phyloP scores from a whole-genome alignment of 2,113 vertebrate species.

The Lamprologus callipterus region DNA sequence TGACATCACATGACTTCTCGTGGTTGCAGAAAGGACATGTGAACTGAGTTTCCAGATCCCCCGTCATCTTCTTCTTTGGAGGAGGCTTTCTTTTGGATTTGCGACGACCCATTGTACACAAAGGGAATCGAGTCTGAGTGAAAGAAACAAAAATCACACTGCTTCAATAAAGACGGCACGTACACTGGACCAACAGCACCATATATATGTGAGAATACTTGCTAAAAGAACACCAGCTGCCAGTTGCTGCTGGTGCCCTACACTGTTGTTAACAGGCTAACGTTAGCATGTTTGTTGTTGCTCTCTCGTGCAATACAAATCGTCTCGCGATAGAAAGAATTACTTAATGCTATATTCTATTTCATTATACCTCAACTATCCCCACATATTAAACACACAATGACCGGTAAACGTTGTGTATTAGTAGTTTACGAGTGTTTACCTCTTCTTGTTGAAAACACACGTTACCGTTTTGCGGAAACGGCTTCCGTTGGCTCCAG shows the following conservation, averaged over 20 bases:
- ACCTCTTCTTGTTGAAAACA: constrained; percentile 13
- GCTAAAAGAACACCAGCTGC: background rate
- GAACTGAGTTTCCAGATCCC: constrained; percentile 87
- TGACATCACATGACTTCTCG: constrained; percentile 91
- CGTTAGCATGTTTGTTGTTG: constrained; percentile 44
- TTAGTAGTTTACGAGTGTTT: constrained; percentile 6
- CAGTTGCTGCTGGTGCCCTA: background rate
- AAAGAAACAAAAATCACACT: background rate
- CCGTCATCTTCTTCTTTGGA: constrained; percentile 90
- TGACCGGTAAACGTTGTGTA: too few species aligned
- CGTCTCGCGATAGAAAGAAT: background rate
- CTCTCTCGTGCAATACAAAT: background rate
- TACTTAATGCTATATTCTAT: background rate
- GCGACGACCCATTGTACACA: constrained; percentile 78
- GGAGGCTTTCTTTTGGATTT: constrained; percentile 91
- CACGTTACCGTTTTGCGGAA: background rate
- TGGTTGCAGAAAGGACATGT: constrained; percentile 94
- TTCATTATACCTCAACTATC: accelerated
- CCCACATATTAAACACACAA: background rate
- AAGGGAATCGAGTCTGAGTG: background rate
- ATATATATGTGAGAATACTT: background rate
- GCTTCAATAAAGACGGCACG: background rate
- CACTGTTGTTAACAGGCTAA: constrained; percentile 18
- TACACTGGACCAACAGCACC: too few species aligned
- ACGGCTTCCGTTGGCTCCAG: background rate